Base-by-base conservation (phyloP, 2,888 invertebrate genomes). In the Zygothrica quintamaculata region DNA sequence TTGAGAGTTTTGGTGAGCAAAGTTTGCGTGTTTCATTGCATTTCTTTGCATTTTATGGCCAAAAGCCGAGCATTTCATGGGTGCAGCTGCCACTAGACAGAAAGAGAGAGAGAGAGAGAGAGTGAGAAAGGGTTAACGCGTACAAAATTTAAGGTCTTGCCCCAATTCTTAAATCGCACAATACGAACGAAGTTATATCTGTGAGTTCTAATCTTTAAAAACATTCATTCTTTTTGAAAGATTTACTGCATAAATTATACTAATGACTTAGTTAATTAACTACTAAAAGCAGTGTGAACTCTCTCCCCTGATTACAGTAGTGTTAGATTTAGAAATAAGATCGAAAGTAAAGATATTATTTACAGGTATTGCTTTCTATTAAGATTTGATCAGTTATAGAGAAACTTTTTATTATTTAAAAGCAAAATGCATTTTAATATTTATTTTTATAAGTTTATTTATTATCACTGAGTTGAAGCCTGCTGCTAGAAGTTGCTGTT, bases 401-500 rank as follows among this genome's bases (percentile, higher is more conserved):
- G 18, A 2, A 22, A 22, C 2, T 22, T 22, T 22, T 7, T 22
- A 13, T 42, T 33, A 39, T 8, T n/a, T 52, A 56, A 43, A 65
- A 43, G 18, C 50, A 31, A 51, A 77, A 59, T 74, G 73, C 67
- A 74, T 75, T 68, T 77, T 77, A 73, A 64, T 80, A 71, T 75
- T 82, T 82, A 81, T 69, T 76, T 77, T 86, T 84, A 65, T 77
- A 77, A n/a, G n/a, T n/a, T n/a, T n/a, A n/a, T n/a, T n/a, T n/a
- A n/a, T n/a, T n/a, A n/a, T n/a, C n/a, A n/a, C n/a, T n/a, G n/a
- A n/a, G n/a, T n/a, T n/a, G n/a, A n/a, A n/a, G n/a, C n/a, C n/a
- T n/a, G n/a, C 80, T 33, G 11, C 16, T 40, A 15, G 18, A 8
- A 18, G 9, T 15, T 39, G 29, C 8, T 25, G 16, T 25, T 40